Base-by-base conservation (phyloP, 2,113 vertebrate genomes). In the Tichodroma muraria region DNA sequence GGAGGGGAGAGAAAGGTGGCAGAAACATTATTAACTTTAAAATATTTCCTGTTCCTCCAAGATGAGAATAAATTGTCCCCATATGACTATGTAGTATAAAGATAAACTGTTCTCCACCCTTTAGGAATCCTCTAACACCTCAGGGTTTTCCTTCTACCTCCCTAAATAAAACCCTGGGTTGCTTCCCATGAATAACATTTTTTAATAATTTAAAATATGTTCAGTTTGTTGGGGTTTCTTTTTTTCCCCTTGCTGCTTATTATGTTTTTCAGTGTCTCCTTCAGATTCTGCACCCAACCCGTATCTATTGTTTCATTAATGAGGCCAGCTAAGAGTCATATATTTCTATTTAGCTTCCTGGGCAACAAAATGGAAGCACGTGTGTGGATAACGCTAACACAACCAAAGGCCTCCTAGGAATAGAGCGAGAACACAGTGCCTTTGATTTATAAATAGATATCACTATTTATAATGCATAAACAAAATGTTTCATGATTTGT, bases 401-500 rank as follows among this genome's bases (percentile, higher is more conserved):
- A 96, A 89, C 78, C 84, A 53, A 91, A 84, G 70, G 69, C 85
- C 91, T 96, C 95, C 83, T 80, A 93, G 96, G 90, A 97, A 93
- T 77, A 93, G 35, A 70, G 72, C 2, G 52, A 94, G 93, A 92
- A 95, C 40, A 87, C 63, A 70, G 81, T 40, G 91, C 85, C 87
- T 94, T 95, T 91, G 72, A 91, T 94, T 95, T 97, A 98, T 96
- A 97, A 96, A 97, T 95, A 96, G 93, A 65, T 79, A 93, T 24
- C 78, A 64, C 95, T 97, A 97, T 97, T 97, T 96, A 93, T 95
- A 97, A 97, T 92, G 92, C 95, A 97, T 71, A 97, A 94, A 97
- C 92, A 95, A 95, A 97, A 97, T 86, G 71, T 89, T 96, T 96
- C 80, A 84, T 56, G 91, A 95, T 91, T 95, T 80, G 88, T 92